Evolutionary conservation across 1,140 invertebrate genomes (phyloP).

Genomic region (Drosophila pachea): DNA sequence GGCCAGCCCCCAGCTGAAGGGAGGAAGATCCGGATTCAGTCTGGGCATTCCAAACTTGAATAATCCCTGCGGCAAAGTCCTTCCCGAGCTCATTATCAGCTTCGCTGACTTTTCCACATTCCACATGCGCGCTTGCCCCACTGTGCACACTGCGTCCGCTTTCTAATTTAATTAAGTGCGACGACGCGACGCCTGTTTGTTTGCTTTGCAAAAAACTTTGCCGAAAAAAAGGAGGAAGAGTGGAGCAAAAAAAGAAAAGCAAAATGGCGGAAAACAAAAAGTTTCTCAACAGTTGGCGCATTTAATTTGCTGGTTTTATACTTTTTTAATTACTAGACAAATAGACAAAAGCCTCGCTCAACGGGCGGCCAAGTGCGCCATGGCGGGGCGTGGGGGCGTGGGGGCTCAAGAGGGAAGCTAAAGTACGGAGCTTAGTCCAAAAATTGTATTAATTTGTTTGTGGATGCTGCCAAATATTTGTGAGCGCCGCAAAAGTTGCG

Average conservation of each 20-base stretch:
- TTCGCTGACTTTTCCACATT: constrained; percentile 58
- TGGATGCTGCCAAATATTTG: constrained; percentile 55
- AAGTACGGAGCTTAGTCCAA: constrained; percentile 29
- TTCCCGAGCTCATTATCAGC: constrained; percentile 14
- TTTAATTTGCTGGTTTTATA: constrained; percentile 76
- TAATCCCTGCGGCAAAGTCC: not conserved
- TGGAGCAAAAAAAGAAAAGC: constrained; percentile 17
- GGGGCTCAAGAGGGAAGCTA: not conserved
- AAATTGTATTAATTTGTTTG: constrained; percentile 63
- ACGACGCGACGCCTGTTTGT: constrained; percentile 64
- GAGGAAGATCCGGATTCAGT: not conserved
- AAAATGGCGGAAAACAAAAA: constrained; percentile 34
- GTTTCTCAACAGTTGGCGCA: constrained; percentile 63
- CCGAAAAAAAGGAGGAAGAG: constrained; percentile 1
- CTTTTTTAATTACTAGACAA: constrained; percentile 77
- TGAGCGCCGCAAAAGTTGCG: constrained; percentile 2
- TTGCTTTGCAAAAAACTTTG: constrained; percentile 52
- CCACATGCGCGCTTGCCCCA: constrained; percentile 38
- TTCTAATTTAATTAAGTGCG: constrained; percentile 77
- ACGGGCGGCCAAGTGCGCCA: constrained; percentile 5
- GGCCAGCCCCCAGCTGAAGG: too few relatives aligned
- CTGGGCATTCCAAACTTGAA: not conserved
- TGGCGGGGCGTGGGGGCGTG: too few relatives aligned
- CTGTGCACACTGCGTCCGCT: constrained; percentile 34
- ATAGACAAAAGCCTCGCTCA: constrained; percentile 45